Base-by-base conservation (phyloP, 2,113 vertebrate species). In the Chloroceryle aenea region DNA sequence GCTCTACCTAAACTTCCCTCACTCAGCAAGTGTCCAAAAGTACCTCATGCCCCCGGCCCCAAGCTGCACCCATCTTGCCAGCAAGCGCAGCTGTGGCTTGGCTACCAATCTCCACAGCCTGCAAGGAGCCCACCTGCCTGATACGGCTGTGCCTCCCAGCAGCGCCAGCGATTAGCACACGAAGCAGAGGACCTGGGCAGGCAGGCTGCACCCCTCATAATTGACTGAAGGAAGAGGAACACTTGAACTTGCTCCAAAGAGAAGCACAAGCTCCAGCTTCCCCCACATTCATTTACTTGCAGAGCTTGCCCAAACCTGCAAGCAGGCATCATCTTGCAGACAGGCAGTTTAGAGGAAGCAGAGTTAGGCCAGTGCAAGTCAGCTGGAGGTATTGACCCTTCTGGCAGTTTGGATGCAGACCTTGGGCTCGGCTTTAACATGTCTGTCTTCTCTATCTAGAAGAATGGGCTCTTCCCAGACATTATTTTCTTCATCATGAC, bases 251-350 rank as follows among this genome's bases (percentile, higher is more conserved):
- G 59, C 47, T 90, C 95, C 93, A 97, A 87, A 90, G 90, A 91
- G 91, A 96, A 95, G 73, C 64, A 89, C 21, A 71, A 52, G 76
- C 73, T 92, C 73, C 89, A 96, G 72, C 64, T 92, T 93, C 90
- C 76, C 76, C 94, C 84, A 32, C 69, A 15, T 84, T 95, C 34
- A 78, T 86, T 77, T 89, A 81, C 34, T 53, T 76, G 71, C 53
- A 64, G 58, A 91, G 82, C 94, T 95, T 96, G 96, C 91, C 73
- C 81, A 81, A 96, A 95, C 95, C 76, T 95, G 96, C 64, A 95
- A 34, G 43, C 55, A 88, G 55, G 76, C 26, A 6, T 23, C 50
- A 87, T 73, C 68, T 92, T 78, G 76, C 83, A 92, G 72, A 56
- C 71, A 95, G 69, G 86, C 86, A 71, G 40, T 22, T 92, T 72